Conservation (phyloP, 2,888 invertebrate genomes). For the Ecdyonurus torrentis region DNA sequence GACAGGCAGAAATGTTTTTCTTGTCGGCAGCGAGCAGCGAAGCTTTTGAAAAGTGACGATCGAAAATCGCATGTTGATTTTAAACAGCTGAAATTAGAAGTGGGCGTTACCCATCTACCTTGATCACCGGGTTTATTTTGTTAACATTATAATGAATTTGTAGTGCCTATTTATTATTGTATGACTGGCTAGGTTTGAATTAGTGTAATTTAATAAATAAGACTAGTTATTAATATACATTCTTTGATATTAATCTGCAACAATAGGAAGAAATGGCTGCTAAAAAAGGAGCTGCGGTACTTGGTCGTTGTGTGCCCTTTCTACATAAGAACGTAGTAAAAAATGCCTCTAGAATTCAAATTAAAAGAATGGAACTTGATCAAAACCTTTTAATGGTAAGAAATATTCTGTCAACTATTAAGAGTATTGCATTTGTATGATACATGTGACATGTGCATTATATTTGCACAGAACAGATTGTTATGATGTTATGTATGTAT, state of each 20-base stretch:
- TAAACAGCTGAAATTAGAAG: neutral
- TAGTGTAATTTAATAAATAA: too few species aligned
- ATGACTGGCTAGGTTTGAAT: too few species aligned
- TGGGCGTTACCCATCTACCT: neutral
- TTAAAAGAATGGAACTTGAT: constrained; percentile 58
- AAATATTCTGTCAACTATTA: constrained; percentile 10
- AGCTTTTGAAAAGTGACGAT: neutral
- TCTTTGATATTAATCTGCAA: too few species aligned
- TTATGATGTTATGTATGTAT: constrained; percentile 5
- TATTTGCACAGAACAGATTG: too few species aligned
- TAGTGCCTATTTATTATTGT: too few species aligned
- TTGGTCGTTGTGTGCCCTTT: constrained; percentile 67
- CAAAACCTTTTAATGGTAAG: constrained; percentile 60
- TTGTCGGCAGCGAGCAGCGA: neutral
- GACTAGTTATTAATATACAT: too few species aligned
- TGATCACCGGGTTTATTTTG: too few species aligned
- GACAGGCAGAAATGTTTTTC: neutral
- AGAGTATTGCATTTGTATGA: constrained; percentile 1
- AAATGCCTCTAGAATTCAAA: constrained; percentile 60
- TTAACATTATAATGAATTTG: too few species aligned
- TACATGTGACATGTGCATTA: too few species aligned
- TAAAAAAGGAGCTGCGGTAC: constrained; percentile 33
- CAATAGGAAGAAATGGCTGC: too few species aligned
- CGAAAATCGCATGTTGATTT: neutral
- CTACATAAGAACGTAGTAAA: constrained; percentile 34